Evolutionary conservation across 2,113 vertebrate species (phyloP).

Genomic region (Regulus satrapa): DNA sequence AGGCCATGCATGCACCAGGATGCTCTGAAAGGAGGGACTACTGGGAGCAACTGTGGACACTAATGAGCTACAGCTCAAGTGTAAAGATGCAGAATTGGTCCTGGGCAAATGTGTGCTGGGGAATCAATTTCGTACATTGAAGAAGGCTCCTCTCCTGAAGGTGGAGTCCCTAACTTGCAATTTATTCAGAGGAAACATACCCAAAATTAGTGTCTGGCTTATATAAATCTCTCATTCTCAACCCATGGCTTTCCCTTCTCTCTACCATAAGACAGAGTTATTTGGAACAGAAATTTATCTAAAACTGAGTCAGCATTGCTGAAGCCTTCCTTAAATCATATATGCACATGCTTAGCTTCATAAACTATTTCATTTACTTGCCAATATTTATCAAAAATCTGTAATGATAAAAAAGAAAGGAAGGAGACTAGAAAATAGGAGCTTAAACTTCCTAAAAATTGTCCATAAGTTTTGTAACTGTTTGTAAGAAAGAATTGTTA

Average conservation of each 20-base stretch:
- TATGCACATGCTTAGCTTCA: neutral
- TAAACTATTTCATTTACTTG: neutral
- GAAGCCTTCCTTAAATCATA: neutral
- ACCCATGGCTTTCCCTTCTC: neutral
- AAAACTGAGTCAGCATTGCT: neutral
- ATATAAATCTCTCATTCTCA: neutral
- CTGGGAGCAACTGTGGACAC: neutral
- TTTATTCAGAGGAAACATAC: neutral
- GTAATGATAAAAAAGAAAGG: neutral
- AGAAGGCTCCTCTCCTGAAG: neutral
- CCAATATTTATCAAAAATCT: neutral
- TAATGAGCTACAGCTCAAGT: conserved; percentile 13
- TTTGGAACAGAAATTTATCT: neutral
- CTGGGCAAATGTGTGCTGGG: neutral
- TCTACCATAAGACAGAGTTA: neutral
- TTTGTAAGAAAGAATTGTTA: neutral
- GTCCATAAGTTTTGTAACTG: neutral
- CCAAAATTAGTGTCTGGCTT: neutral
- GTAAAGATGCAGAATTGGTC: neutral
- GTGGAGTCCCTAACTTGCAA: neutral
- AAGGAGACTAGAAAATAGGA: neutral
- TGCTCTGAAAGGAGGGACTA: neutral
- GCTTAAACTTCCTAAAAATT: neutral
- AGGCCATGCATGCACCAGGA: neutral
- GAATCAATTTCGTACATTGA: neutral